Evolutionary conservation across 2,888 invertebrate species (phyloP).

Genomic region (Onchidella celtica): DNA sequence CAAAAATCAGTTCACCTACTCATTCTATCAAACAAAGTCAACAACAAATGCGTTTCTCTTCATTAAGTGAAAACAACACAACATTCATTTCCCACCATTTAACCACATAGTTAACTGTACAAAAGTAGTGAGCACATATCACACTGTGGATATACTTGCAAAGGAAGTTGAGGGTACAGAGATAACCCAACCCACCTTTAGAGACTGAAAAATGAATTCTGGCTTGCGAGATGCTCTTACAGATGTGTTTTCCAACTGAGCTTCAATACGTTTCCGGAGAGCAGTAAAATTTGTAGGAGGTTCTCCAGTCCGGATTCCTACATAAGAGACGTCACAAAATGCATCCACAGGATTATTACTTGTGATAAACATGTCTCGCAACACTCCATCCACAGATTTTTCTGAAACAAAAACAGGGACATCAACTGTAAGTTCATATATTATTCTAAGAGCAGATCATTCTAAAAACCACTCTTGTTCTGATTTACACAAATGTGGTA

Average conservation of each 20-base stretch:
- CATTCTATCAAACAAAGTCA: no score
- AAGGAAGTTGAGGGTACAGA: no score
- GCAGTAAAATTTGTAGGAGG: conserved; percentile 84
- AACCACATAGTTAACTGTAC: no score
- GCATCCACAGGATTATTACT: conserved; percentile 86
- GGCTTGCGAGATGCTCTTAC: conserved; percentile 87
- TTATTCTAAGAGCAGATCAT: not conserved
- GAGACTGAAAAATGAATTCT: conserved; percentile 85
- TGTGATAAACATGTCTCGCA: conserved; percentile 84
- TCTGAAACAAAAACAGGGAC: conserved; percentile 5
- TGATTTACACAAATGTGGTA: no score
- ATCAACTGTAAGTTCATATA: not conserved
- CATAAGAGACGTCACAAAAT: conserved; percentile 84
- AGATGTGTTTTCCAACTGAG: conserved; percentile 86
- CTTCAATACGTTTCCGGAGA: conserved; percentile 83
- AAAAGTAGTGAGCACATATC: no score
- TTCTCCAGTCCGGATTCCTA: conserved; percentile 76
- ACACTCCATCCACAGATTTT: conserved; percentile 35
- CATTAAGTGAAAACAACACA: no score
- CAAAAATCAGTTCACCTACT: no score
- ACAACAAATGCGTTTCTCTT: no score
- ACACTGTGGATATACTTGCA: no score
- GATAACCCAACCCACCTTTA: conserved; percentile 86
- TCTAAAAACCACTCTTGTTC: no score
- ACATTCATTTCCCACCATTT: no score